Evolutionary conservation across 2,797 vertebrate species (phyloP).

Genomic region (Mormyrus hasselquistii): DNA sequence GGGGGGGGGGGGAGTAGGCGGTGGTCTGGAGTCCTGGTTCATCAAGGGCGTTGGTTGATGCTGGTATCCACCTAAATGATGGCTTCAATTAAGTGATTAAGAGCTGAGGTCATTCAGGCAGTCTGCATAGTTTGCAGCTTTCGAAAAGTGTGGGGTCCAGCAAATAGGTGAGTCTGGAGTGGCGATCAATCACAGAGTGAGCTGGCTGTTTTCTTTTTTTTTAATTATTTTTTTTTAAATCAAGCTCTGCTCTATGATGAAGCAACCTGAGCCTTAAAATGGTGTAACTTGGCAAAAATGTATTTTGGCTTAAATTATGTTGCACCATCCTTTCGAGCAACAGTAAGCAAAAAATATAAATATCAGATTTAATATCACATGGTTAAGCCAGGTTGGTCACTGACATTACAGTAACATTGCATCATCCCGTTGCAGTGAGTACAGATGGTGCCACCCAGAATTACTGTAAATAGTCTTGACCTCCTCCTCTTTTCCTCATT

Average conservation of each 20-base stretch:
- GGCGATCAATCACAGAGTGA: neutral
- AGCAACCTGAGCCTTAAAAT: neutral
- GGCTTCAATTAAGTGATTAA: slow-evolving; percentile 4
- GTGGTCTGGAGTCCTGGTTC: neutral
- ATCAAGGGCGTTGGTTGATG: neutral
- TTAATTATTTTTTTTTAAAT: neutral
- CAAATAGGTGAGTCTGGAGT: neutral
- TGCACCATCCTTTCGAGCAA: neutral
- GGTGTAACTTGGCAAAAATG: neutral
- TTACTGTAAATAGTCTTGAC: neutral
- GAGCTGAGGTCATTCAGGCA: neutral
- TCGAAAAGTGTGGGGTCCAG: neutral
- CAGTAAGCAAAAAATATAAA: neutral
- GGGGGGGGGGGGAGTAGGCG: neutral
- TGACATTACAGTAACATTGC: neutral
- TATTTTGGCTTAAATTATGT: neutral
- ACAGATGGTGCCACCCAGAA: neutral
- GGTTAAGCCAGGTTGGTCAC: neutral
- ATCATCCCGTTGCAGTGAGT: neutral
- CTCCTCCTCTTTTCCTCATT: neutral
- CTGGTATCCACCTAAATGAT: neutral
- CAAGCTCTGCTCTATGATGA: neutral
- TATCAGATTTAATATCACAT: neutral
- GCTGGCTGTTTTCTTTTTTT: neutral
- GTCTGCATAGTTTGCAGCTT: neutral